Evolutionary conservation across 2,113 vertebrate genomes (phyloP).

Genomic region (Atrichornis clamosus): DNA sequence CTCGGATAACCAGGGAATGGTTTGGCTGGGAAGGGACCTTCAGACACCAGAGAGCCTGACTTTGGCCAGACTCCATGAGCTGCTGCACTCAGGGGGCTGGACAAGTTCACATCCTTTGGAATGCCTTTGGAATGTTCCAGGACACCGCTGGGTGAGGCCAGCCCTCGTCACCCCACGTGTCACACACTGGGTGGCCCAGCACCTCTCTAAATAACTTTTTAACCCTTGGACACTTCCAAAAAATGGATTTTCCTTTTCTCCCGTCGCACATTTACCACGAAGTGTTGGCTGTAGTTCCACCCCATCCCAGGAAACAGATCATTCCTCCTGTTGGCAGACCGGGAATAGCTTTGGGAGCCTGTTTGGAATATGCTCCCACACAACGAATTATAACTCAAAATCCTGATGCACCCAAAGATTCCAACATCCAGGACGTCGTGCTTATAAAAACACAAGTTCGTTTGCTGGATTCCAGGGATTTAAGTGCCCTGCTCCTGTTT

Average conservation of each 20-base stretch:
- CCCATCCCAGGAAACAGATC: neutral
- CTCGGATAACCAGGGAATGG: neutral
- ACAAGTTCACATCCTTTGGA: neutral
- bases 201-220: neutral
- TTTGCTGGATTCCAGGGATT: neutral
- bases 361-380: neutral
- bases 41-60: neutral
- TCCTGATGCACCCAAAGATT: neutral
- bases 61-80: neutral
- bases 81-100: neutral
- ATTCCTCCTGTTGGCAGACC: neutral
- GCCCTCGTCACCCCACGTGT: fast-evolving
- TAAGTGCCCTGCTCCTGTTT: neutral
- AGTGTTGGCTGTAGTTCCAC: neutral
- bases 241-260: neutral
- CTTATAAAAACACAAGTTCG: neutral
- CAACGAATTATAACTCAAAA: neutral
- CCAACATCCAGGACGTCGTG: neutral
- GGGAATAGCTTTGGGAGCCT: neutral
- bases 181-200: neutral
- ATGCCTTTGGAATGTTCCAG: neutral
- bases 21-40: neutral
- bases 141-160: too few species aligned
- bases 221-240: neutral
- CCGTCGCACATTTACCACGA: neutral